Evolutionary conservation across 2,797 vertebrate genomes (phyloP).

Genomic region (Staurois parvus): DNA sequence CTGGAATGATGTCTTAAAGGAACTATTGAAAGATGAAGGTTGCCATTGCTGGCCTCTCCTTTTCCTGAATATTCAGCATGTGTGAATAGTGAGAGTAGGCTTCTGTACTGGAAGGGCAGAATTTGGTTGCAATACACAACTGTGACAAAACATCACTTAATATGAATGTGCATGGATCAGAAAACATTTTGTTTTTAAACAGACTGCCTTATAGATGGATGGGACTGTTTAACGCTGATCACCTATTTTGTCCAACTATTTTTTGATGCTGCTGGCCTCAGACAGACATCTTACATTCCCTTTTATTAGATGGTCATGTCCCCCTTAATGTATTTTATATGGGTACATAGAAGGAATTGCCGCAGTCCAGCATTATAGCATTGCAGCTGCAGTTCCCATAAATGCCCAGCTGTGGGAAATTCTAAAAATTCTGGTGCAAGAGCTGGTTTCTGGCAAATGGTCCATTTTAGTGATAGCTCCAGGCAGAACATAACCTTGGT

Average conservation of each 20-base stretch:
- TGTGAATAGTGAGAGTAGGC: no score
- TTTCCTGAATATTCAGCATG: no score
- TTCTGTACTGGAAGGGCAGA: no score
- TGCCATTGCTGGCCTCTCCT: no score
- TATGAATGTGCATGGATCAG: not conserved
- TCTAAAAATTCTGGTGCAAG: not conserved
- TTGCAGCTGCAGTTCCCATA: not conserved
- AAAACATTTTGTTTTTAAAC: not conserved
- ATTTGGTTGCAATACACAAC: no score
- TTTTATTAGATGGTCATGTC: conserved; percentile 1
- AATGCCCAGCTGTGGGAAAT: not conserved
- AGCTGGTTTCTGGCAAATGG: not conserved
- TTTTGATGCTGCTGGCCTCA: not conserved
- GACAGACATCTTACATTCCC: not conserved
- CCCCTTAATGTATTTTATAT: not conserved
- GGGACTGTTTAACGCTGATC: no score
- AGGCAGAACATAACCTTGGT: not conserved
- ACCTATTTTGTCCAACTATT: not conserved
- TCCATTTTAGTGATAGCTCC: not conserved
- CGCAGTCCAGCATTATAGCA: not conserved
- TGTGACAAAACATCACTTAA: not conserved
- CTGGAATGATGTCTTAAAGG: no score
- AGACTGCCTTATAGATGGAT: not conserved
- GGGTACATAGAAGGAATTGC: not conserved
- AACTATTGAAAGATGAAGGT: no score